Evolutionary conservation across 2,888 invertebrate species (phyloP).

Genomic region (Mesoligia furuncula): DNA sequence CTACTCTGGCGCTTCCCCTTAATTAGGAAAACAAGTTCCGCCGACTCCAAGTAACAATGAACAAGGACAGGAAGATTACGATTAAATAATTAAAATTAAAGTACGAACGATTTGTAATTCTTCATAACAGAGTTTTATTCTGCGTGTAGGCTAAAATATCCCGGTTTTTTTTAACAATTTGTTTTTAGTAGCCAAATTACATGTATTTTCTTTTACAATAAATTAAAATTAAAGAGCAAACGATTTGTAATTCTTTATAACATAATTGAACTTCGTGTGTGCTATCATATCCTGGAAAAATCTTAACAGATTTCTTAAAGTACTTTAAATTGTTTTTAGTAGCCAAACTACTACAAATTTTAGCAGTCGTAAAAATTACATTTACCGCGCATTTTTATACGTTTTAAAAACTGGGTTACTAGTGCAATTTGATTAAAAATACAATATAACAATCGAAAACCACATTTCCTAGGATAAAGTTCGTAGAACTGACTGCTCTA

Average conservation of each 20-base stretch:
- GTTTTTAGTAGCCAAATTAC: too few species aligned
- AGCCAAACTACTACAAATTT: not conserved
- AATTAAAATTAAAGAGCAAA: not conserved
- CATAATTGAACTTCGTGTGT: not conserved
- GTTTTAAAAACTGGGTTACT: slow-evolving; percentile 32
- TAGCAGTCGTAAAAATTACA: not conserved
- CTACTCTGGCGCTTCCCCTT: not conserved
- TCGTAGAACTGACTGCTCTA: slow-evolving; percentile 58
- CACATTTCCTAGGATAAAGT: slow-evolving; percentile 60
- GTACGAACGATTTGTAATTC: not conserved
- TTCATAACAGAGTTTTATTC: not conserved
- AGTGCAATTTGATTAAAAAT: slow-evolving; percentile 41
- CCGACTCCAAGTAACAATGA: not conserved
- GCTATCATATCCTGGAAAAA: not conserved
- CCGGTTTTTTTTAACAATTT: too few species aligned
- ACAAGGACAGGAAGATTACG: not conserved
- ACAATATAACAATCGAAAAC: slow-evolving; percentile 53
- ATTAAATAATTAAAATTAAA: not conserved
- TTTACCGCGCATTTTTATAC: not conserved
- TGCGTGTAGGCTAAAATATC: too few species aligned
- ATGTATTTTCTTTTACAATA: too few species aligned
- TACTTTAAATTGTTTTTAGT: not conserved
- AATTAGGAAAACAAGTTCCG: not conserved
- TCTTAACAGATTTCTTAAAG: not conserved
- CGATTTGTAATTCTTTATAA: not conserved